Percentiles rank a stretch among this genome's conserved stretches.
phyloP scores from a whole-genome alignment of 2,113 vertebrate species.

The Alligator mississippiensis region DNA sequence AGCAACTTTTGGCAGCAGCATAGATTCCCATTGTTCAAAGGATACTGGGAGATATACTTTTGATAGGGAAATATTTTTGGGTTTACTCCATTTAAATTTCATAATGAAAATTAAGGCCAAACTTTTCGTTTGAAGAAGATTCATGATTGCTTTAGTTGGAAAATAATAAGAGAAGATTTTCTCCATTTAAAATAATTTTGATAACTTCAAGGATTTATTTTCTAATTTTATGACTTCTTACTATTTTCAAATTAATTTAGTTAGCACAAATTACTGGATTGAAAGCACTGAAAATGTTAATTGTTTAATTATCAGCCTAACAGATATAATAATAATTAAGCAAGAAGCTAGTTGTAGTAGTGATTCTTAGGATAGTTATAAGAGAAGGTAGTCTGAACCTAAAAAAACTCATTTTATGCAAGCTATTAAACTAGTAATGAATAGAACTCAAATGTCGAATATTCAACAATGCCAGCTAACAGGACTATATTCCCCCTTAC shows the following conservation, averaged over 20 bases:
- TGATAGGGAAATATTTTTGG: not conserved
- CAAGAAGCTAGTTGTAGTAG: not conserved
- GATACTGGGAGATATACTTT: not conserved
- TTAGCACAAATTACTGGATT: not conserved
- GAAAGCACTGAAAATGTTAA: not conserved
- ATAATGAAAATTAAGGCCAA: not conserved
- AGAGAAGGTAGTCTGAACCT: not conserved
- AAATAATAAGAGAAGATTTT: not conserved
- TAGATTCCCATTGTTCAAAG: conserved; percentile 12
- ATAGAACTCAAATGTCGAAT: not conserved
- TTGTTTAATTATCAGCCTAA: not conserved
- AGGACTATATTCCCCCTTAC: not conserved
- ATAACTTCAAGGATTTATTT: not conserved
- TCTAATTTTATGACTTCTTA: not conserved
- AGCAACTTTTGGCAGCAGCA: not conserved
- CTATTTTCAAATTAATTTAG: not conserved
- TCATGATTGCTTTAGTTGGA: not conserved
- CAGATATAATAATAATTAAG: not conserved
- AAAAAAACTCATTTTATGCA: not conserved
- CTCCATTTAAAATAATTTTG: not conserved
- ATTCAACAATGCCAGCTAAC: not conserved
- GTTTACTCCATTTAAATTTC: not conserved
- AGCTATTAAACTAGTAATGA: not conserved
- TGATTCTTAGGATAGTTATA: not conserved
- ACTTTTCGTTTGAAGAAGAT: not conserved